Evolutionary conservation across 64 coral and sea anemone species (phyloP).

Genomic region (Actinia equina): DNA sequence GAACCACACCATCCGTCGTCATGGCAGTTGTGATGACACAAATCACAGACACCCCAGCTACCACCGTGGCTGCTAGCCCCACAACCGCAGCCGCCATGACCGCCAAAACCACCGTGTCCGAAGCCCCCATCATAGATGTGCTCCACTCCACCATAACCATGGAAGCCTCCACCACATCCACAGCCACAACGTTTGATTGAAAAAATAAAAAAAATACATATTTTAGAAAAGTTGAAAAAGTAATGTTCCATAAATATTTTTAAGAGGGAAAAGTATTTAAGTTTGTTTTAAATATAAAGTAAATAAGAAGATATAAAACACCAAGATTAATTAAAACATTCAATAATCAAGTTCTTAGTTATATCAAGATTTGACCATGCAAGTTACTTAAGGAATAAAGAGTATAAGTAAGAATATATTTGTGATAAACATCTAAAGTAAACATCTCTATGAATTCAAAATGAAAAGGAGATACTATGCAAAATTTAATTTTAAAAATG

Average conservation of each 20-base stretch:
- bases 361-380: too few species aligned
- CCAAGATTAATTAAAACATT: too few species aligned
- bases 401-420: neutral
- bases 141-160: neutral
- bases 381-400: neutral
- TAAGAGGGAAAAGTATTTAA: too few species aligned
- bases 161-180: constrained; percentile 9
- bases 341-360: too few species aligned
- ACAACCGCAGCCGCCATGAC: constrained; percentile 29
- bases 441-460: too few species aligned
- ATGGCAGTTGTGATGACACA: constrained; percentile 32
- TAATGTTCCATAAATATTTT: too few species aligned
- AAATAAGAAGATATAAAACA: too few species aligned
- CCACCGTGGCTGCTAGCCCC: constrained; percentile 8
- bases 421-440: too few species aligned
- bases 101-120: neutral
- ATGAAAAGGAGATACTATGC: too few species aligned
- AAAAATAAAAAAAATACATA: neutral
- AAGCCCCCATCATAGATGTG: constrained; percentile 9
- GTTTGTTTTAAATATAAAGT: too few species aligned
- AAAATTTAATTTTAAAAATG: too few species aligned
- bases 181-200: constrained; percentile 11
- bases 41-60: constrained; percentile 24
- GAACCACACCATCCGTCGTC: constrained; percentile 53
- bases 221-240: too few species aligned